These are phyloP conservation scores for Taxidea taxus DNA, from an alignment of 2,113 vertebrate genomes.

Conservation along the genomic window DNA sequence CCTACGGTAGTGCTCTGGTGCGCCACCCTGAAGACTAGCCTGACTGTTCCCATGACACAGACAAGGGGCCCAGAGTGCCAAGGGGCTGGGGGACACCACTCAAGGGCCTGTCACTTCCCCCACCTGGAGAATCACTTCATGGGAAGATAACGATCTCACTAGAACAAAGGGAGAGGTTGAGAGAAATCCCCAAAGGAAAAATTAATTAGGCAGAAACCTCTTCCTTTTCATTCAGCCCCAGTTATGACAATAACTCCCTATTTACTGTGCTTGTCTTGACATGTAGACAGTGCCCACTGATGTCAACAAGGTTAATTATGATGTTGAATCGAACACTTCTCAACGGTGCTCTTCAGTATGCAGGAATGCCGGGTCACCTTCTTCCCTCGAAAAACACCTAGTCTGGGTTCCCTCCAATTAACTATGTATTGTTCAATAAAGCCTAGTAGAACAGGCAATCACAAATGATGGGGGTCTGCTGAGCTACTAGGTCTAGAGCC, in stretches of 20 bases:
- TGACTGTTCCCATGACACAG: background rate
- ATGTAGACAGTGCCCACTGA: constrained; percentile 45
- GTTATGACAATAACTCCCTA: constrained; percentile 43
- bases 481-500: fast-evolving
- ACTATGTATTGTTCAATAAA: constrained; percentile 39
- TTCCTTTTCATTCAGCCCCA: constrained; percentile 61
- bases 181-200: constrained; percentile 63
- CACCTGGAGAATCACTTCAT: background rate
- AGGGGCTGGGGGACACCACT: background rate
- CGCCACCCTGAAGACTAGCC: background rate
- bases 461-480: background rate
- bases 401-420: background rate
- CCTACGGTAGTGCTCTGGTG: background rate
- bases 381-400: background rate
- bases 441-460: background rate
- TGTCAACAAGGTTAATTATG: constrained; percentile 64
- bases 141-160: background rate
- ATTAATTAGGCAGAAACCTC: constrained; percentile 66
- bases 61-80: background rate
- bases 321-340: background rate
- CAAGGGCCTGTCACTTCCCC: background rate
- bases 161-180: constrained; percentile 49
- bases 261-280: constrained; percentile 51
- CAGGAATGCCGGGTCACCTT: constrained; percentile 44
- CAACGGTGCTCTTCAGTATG: constrained; percentile 52